Evolutionary conservation across 2,797 vertebrate species (phyloP).

Genomic region (Numenius phaeopus): DNA sequence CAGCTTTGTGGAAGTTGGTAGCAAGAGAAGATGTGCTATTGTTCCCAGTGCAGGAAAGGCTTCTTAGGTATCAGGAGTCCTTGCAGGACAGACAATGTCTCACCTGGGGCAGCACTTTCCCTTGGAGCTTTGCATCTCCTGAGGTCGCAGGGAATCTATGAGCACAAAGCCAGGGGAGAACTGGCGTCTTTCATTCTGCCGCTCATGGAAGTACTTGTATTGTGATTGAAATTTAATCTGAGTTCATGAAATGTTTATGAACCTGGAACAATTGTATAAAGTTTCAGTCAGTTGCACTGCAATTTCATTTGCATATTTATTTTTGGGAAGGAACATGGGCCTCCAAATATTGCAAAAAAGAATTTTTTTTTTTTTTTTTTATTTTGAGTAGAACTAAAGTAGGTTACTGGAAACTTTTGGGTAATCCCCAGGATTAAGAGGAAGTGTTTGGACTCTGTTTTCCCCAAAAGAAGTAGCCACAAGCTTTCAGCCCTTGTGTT

Average conservation of each 20-base stretch:
- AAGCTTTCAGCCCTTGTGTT: neutral
- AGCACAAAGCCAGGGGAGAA: neutral
- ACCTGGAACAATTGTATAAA: constrained; percentile 51
- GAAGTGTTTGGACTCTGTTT: neutral
- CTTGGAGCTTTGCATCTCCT: neutral
- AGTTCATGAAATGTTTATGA: constrained; percentile 71
- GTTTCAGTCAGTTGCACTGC: constrained; percentile 54
- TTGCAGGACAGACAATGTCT: neutral
- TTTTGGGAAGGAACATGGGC: neutral
- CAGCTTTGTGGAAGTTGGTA: neutral
- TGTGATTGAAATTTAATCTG: constrained; percentile 72
- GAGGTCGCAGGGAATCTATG: neutral
- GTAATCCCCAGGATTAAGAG: neutral
- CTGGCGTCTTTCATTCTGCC: neutral
- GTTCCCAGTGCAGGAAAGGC: neutral
- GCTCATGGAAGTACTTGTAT: constrained; percentile 24
- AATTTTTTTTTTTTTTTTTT: neutral
- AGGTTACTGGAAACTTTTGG: neutral
- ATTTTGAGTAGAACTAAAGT: neutral
- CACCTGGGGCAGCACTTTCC: neutral
- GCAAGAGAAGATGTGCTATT: neutral
- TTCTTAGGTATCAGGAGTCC: neutral
- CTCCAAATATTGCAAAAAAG: neutral
- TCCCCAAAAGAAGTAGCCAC: neutral
- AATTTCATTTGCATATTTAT: constrained; percentile 52